Percentiles rank a stretch among this genome's conserved stretches.
phyloP scores from a whole-genome alignment of 92 coral and sea anemone species.

The Paramuricea clavata region DNA sequence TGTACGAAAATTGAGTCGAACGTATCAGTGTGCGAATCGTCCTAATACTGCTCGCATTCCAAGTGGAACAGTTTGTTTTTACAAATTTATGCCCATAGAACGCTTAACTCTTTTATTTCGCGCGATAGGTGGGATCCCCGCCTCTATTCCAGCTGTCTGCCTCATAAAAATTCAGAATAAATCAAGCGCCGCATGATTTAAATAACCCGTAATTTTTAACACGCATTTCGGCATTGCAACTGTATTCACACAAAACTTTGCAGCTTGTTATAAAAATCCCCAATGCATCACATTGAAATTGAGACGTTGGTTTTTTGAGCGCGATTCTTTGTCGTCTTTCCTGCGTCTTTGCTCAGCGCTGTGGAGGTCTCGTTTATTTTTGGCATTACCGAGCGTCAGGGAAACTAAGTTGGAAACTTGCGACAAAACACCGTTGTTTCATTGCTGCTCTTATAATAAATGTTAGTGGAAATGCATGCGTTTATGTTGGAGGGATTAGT shows the following conservation, averaged over 20 bases:
- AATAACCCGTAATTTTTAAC: constrained; percentile 40
- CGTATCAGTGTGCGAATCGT: not conserved
- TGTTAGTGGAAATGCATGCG: not conserved
- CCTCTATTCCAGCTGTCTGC: constrained; percentile 46
- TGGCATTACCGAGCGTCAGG: not conserved
- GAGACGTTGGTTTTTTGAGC: not conserved
- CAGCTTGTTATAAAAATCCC: not conserved
- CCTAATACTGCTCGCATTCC: not conserved
- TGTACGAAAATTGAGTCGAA: not conserved
- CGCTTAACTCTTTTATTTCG: constrained; percentile 45
- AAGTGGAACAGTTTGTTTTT: constrained; percentile 30
- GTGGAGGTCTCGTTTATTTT: not conserved
- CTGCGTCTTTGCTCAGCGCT: not conserved
- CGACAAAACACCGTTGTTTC: not conserved
- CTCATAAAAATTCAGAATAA: constrained; percentile 45
- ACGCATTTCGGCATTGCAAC: not conserved
- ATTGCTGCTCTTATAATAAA: too few species aligned
- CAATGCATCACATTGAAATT: not conserved
- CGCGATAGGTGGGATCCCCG: constrained; percentile 51
- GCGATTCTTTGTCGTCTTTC: not conserved
- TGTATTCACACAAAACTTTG: not conserved
- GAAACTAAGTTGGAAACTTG: not conserved
- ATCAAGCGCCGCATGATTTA: constrained; percentile 33
- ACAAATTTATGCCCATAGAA: constrained; percentile 51
- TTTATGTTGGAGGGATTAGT: not conserved